These are phyloP conservation scores for Tachina grossa DNA, from an alignment of 2,888 invertebrate species.

Conservation along the genomic window DNA sequence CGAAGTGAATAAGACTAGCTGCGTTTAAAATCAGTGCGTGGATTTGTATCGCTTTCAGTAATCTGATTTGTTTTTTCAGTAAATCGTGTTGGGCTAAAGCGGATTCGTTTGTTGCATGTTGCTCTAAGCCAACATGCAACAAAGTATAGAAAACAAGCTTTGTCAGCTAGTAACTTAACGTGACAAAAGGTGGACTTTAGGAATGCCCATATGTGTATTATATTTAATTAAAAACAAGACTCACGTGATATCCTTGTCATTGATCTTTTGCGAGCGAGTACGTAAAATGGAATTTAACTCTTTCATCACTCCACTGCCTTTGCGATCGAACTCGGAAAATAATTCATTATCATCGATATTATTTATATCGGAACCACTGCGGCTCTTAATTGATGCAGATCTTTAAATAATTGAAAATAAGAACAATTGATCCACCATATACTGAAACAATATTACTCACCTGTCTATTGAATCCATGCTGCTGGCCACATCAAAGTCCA, in stretches of 20 bases:
- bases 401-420: constrained; percentile 70
- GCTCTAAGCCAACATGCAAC: too few relatives aligned
- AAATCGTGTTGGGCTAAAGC: too few relatives aligned
- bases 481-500: constrained; percentile 88
- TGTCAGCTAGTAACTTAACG: too few relatives aligned
- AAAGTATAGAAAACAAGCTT: too few relatives aligned
- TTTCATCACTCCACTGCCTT: constrained; percentile 84
- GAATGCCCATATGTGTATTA: background rate
- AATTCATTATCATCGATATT: constrained; percentile 84
- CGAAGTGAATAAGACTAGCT: too few relatives aligned
- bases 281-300: constrained; percentile 85
- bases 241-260: constrained; percentile 80
- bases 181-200: too few relatives aligned
- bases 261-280: constrained; percentile 79
- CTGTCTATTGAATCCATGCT: constrained; percentile 83
- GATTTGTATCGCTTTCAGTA: too few relatives aligned
- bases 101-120: too few relatives aligned
- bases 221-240: constrained; percentile 21
- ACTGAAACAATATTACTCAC: constrained; percentile 67
- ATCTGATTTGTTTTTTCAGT: too few relatives aligned
- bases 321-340: constrained; percentile 83
- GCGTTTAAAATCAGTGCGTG: too few relatives aligned
- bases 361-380: constrained; percentile 83
- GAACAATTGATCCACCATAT: background rate
- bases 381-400: constrained; percentile 80